Percentiles rank a stretch among this genome's conserved stretches.
Evolutionary conservation across 2,797 vertebrate species (phyloP).

Genomic region (Spinus olivaceus): DNA sequence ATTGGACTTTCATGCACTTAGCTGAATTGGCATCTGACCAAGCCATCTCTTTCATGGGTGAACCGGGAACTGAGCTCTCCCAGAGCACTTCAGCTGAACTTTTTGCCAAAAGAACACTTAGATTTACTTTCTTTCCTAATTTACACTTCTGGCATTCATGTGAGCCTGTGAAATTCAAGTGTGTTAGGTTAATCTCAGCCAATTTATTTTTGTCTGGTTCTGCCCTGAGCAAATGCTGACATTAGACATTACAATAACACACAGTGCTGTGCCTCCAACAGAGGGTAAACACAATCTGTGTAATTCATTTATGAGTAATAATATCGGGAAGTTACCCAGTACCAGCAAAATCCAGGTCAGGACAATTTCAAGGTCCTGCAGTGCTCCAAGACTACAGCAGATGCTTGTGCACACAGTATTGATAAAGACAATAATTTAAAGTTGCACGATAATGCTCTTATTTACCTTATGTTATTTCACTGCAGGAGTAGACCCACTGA

Average conservation of each 20-base stretch:
- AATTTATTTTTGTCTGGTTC: conserved; percentile 23
- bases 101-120: not conserved
- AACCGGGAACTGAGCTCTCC: not conserved
- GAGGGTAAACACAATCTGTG: conserved; percentile 42
- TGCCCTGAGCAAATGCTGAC: conserved; percentile 20
- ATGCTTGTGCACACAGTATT: not conserved
- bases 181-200: not conserved
- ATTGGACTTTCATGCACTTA: not conserved
- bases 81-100: not conserved
- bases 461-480: not conserved
- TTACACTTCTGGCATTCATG: not conserved
- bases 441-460: not conserved
- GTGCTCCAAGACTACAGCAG: not conserved
- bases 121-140: not conserved
- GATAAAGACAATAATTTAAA: not conserved
- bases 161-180: not conserved
- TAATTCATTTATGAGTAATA: conserved; percentile 16
- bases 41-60: not conserved
- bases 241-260: conserved; percentile 42
- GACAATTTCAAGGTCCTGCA: not conserved
- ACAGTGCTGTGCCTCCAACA: not conserved
- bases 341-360: conserved; percentile 9
- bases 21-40: not conserved
- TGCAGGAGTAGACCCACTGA: not conserved
- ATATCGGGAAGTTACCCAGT: not conserved